phyloP scores from a whole-genome alignment of 2,113 vertebrate genomes.

The Tringa solitaria region DNA sequence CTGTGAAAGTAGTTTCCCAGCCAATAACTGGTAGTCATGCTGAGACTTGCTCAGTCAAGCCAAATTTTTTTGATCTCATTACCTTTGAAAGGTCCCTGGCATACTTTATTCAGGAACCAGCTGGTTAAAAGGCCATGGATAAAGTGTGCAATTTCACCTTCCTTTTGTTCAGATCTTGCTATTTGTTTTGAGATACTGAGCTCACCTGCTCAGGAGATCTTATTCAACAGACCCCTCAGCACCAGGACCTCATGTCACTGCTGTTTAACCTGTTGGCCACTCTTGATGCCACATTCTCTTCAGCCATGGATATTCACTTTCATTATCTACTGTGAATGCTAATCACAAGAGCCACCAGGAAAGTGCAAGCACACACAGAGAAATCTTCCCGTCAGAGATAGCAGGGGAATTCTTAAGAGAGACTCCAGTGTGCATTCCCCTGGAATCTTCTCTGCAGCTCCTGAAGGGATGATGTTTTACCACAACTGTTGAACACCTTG shows the following conservation, averaged over 20 bases:
- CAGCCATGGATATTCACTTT: neutral
- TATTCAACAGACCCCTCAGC: neutral
- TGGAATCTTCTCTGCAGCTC: neutral
- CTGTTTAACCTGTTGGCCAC: neutral
- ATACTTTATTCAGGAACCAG: neutral
- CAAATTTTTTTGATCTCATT: neutral
- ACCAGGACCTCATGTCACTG: neutral
- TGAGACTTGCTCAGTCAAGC: neutral
- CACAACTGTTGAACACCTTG: neutral
- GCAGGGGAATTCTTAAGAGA: neutral
- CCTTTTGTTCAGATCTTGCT: neutral
- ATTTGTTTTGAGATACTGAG: neutral
- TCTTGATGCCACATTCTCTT: neutral
- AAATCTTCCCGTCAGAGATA: neutral
- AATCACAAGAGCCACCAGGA: neutral
- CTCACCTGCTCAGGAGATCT: neutral
- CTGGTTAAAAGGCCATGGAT: neutral
- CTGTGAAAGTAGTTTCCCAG: neutral
- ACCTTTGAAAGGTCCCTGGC: neutral
- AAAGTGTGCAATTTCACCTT: fast-evolving
- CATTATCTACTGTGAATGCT: neutral
- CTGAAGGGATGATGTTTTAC: neutral
- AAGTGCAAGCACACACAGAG: neutral
- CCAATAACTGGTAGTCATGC: neutral
- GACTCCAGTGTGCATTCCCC: neutral